Conservation (phyloP, 2,888 invertebrate species). For the Platycheirus albimanus region DNA sequence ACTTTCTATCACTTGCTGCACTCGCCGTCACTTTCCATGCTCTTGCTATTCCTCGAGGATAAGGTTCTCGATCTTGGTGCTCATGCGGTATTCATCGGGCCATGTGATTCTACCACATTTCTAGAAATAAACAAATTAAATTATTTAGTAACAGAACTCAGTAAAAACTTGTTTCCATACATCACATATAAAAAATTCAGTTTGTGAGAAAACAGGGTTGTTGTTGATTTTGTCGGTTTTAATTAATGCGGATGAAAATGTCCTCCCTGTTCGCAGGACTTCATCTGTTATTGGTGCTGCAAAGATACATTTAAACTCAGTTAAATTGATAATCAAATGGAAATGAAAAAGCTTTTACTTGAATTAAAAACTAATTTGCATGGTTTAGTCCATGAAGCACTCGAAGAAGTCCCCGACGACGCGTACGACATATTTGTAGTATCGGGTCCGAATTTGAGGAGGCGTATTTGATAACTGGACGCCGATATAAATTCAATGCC, state of each 20-base stretch:
- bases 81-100: conserved; percentile 55
- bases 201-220: conserved; percentile 40
- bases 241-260: conserved; percentile 40
- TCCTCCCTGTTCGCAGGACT: conserved; percentile 44
- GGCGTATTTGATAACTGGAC: conserved; percentile 44
- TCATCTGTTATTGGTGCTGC: conserved; percentile 52
- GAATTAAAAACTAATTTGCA: conserved; percentile 44
- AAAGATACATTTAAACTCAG: neutral
- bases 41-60: conserved; percentile 45
- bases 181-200: conserved; percentile 63
- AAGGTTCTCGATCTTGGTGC: conserved; percentile 34
- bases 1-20: conserved; percentile 60
- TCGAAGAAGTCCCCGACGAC: neutral
- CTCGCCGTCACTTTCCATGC: neutral
- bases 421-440: conserved; percentile 6
- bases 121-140: conserved; percentile 14
- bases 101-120: conserved; percentile 66
- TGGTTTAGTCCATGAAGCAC: conserved; percentile 8
- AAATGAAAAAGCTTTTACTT: too few relatives aligned
- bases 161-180: too few relatives aligned
- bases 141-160: too few relatives aligned
- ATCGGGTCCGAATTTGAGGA: conserved; percentile 45
- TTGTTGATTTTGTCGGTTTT: conserved; percentile 50
- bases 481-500: conserved; percentile 54
- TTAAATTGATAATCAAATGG: neutral